Evolutionary conservation across 2,797 vertebrate genomes (phyloP).

Genomic region (Macroramphosus scolopax): DNA sequence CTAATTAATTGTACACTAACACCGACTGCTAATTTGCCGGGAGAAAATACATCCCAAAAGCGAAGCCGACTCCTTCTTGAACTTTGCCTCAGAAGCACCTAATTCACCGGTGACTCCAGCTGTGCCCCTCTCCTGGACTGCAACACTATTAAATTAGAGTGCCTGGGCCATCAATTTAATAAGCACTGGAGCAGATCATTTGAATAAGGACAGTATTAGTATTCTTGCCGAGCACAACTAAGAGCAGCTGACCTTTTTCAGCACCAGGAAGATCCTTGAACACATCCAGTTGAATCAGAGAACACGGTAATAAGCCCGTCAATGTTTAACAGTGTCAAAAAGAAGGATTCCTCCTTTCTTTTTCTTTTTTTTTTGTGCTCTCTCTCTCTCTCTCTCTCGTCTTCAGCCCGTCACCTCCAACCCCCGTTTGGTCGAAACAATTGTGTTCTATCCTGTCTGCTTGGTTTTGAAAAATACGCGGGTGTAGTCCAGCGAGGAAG

Average conservation of each 20-base stretch:
- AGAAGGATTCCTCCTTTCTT: conserved; percentile 72
- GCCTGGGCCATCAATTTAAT: conserved; percentile 98
- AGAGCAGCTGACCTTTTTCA: conserved; percentile 99
- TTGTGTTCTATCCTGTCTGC: conserved; percentile 79
- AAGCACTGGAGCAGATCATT: conserved; percentile 96
- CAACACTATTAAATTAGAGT: conserved; percentile 96
- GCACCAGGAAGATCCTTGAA: conserved; percentile 93
- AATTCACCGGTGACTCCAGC: conserved; percentile 87
- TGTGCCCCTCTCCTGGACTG: conserved; percentile 84
- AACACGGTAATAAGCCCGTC: conserved; percentile 89
- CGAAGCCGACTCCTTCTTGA: conserved; percentile 83
- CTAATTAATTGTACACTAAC: conserved; percentile 92
- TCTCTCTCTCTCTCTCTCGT: too few species aligned
- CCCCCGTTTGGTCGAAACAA: conserved; percentile 61
- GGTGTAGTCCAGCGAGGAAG: conserved; percentile 40
- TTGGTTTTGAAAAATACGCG: conserved; percentile 63
- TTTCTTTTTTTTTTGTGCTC: too few species aligned
- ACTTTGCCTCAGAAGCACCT: conserved; percentile 89
- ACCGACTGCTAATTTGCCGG: conserved; percentile 91
- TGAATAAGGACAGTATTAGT: conserved; percentile 99
- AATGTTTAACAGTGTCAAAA: conserved; percentile 89
- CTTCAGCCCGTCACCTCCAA: conserved; percentile 36
- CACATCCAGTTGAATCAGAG: conserved; percentile 92
- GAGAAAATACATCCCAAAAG: conserved; percentile 82
- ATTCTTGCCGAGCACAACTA: conserved; percentile 94